These are phyloP conservation scores for Sminthurinus aureus DNA, from an alignment of 2,888 invertebrate genomes.

Conservation along the genomic window DNA sequence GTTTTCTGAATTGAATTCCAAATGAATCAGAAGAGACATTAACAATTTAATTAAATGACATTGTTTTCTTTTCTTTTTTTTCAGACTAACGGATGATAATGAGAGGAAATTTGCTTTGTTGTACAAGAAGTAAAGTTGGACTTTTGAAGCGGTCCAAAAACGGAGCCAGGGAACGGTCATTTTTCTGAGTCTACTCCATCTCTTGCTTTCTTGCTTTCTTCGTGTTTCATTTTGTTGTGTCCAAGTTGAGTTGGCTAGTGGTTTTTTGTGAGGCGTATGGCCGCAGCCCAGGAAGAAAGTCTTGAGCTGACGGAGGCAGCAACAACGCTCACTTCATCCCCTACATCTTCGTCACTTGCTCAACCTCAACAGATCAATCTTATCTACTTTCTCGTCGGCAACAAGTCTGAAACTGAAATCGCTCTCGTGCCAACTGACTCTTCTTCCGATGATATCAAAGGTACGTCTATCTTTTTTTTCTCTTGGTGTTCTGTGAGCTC, in stretches of 20 bases:
- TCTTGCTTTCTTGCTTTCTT: background rate
- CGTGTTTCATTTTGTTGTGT: background rate
- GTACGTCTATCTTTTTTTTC: conserved; percentile 31
- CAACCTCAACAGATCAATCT: conserved; percentile 44
- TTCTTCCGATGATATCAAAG: conserved; percentile 59
- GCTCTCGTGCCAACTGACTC: conserved; percentile 58
- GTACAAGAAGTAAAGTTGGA: background rate
- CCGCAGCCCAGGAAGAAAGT: conserved; percentile 49
- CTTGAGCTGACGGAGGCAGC: conserved; percentile 43
- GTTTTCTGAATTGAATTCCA: background rate
- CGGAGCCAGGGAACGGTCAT: background rate
- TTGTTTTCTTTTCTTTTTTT: background rate
- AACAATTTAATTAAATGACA: background rate
- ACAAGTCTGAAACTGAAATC: conserved; percentile 56
- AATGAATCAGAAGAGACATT: background rate
- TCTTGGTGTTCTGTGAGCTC: too few species aligned
- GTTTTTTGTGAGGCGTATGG: conserved; percentile 48
- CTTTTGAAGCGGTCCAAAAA: background rate
- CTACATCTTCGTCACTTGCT: conserved; percentile 23
- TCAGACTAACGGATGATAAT: background rate
- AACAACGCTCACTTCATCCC: conserved; percentile 33
- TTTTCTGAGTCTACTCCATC: background rate
- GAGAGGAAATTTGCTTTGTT: background rate
- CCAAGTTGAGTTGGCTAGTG: conserved; percentile 5
- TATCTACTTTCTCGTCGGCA: conserved; percentile 53